Evolutionary conservation across 2,113 vertebrate genomes (phyloP).

Genomic region (Nicator chloris): DNA sequence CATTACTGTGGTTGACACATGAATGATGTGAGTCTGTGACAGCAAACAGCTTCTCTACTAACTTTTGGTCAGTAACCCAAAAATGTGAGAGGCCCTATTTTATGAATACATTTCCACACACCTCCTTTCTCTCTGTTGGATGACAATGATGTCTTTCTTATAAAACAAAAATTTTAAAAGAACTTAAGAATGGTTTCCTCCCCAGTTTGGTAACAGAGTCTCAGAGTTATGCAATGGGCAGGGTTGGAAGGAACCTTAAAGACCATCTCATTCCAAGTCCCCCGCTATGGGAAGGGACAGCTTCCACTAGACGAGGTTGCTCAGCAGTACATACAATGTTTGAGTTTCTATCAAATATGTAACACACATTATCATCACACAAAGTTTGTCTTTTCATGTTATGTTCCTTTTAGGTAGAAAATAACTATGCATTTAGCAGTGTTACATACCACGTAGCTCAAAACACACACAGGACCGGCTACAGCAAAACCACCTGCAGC

Average conservation of each 20-base stretch:
- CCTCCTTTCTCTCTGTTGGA: neutral
- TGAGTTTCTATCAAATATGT: neutral
- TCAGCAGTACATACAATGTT: neutral
- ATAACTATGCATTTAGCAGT: neutral
- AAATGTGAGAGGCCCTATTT: neutral
- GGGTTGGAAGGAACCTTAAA: neutral
- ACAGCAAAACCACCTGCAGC: neutral
- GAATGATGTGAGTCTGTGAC: neutral
- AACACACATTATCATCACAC: neutral
- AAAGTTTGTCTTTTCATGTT: neutral
- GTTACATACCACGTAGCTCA: neutral
- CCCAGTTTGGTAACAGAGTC: neutral
- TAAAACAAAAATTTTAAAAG: neutral
- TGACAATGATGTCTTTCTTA: neutral
- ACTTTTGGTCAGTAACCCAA: neutral
- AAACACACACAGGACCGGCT: neutral
- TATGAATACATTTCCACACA: neutral
- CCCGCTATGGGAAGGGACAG: neutral
- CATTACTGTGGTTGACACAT: neutral
- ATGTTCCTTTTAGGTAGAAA: neutral
- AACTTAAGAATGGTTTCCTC: neutral
- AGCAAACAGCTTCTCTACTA: neutral
- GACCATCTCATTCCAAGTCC: neutral
- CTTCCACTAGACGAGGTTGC: neutral
- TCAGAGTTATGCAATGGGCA: neutral